A percentile compares a stretch with the other conserved stretches of the same genome.
Evolutionary conservation across 2,113 vertebrate species (phyloP).

Genomic region (Syngnathus typhle): DNA sequence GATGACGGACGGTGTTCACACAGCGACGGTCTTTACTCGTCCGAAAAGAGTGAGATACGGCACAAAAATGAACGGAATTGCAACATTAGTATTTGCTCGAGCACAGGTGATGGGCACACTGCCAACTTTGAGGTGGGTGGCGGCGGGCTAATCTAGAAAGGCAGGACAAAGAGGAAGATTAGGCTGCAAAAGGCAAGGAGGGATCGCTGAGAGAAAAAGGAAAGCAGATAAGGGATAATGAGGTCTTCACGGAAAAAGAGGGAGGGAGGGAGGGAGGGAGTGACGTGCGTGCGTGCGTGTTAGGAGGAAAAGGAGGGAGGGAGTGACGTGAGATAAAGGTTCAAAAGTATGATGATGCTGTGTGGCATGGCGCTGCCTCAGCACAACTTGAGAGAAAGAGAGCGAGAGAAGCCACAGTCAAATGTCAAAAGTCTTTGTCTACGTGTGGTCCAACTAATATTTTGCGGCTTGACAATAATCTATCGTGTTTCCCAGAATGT

Average conservation of each 20-base stretch:
- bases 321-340: conserved; percentile 40
- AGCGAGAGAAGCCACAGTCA: conserved; percentile 8
- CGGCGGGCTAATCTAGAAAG: conserved; percentile 34
- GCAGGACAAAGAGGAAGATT: conserved; percentile 36
- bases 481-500: too few relatives aligned
- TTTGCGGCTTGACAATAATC: too few relatives aligned
- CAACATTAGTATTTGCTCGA: background rate
- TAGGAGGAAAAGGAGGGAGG: conserved; percentile 20
- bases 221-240: conserved; percentile 57
- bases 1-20: too few relatives aligned
- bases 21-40: too few relatives aligned
- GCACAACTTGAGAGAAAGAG: conserved; percentile 25
- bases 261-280: too few relatives aligned
- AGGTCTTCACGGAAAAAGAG: too few relatives aligned
- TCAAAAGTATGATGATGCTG: conserved; percentile 22
- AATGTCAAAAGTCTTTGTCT: background rate
- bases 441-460: background rate
- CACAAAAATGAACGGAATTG: background rate
- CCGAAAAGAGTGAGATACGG: too few relatives aligned
- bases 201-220: conserved; percentile 46
- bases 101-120: too few relatives aligned
- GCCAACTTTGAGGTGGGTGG: conserved; percentile 23
- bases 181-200: conserved; percentile 18
- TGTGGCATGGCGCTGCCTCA: conserved; percentile 21
- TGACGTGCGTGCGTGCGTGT: too few relatives aligned